Base-by-base conservation (phyloP, 2,888 invertebrate species). In the Listrodromus nycthemerus region DNA sequence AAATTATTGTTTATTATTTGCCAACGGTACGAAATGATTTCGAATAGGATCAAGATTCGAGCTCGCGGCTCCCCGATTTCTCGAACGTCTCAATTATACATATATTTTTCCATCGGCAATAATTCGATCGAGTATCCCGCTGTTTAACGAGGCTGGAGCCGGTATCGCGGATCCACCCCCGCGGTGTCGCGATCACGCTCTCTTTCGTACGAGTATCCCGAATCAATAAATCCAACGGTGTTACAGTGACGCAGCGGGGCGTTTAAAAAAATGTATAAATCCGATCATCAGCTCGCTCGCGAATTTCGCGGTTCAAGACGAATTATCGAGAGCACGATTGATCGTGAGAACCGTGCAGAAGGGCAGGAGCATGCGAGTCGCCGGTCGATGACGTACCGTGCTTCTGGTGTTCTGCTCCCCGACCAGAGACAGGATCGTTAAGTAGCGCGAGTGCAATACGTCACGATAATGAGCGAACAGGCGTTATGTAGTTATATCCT, bases 391-490 rank as follows among this genome's bases (percentile, higher is more conserved):
- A 78, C 69, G 71, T 66, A 19, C 13, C 63, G 37, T 55, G 69
- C 71, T 52, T 66, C 75, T 66, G 85, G 80, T 85, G 50, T 52
- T 66, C 70, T 61, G 85, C 75, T 85, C 70, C 70, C 63, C 80
- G 48, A 82, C 58, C 71, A 71, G 52, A 70, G 37, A 75, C 33
- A 61, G 66, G 80, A 85, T 80, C 85, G 78, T 85, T 89, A 87
- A 87, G 86, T 81, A 80, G 80, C 83, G 82, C 86, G 88, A 10
- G 41, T 83, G 87, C 89, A 88, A 92, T 91, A 91, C 89, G 91
- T 92, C 91, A 91, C 89, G 88, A 90, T 91, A 92, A 92, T 91
- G 90, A 92, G 90, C 88, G 87, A 87, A 89, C 88, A 87, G 78
- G 82, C 70, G 82, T 81, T 75, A 78, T 80, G 75, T 27, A 19